These are phyloP conservation scores for Caenorhabditis latens DNA, from an alignment of 1,140 invertebrate species.

Conservation along the genomic window DNA sequence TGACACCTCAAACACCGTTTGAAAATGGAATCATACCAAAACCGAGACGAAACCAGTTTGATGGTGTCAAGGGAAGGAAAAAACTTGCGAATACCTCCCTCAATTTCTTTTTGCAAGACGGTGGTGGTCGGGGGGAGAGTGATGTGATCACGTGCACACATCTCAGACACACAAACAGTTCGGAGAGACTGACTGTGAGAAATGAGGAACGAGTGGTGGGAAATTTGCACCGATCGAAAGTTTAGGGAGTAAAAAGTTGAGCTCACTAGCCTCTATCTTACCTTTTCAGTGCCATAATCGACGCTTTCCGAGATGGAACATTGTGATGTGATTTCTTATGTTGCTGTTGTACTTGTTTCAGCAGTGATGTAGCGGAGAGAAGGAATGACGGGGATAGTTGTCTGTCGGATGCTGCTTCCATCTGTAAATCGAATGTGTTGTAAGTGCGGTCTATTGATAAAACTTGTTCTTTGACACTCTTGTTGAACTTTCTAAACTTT, in stretches of 20 bases:
- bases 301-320: conserved; percentile 44
- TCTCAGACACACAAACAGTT: conserved; percentile 48
- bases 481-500: conserved; percentile 4
- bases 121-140: conserved; percentile 30
- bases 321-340: conserved; percentile 49
- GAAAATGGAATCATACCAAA: too few relatives aligned
- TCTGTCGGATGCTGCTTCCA: background rate
- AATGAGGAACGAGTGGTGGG: background rate
- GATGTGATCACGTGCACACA: conserved; percentile 55
- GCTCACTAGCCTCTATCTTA: background rate
- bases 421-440: background rate
- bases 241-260: background rate
- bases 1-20: too few relatives aligned
- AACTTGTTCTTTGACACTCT: conserved; percentile 42
- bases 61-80: background rate
- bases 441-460: too few relatives aligned
- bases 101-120: conserved; percentile 40
- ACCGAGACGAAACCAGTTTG: conserved; percentile 9
- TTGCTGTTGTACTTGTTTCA: background rate
- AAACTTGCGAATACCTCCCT: conserved; percentile 51
- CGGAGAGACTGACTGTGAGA: background rate
- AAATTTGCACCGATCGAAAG: conserved; percentile 11
- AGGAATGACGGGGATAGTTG: background rate
- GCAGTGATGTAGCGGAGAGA: background rate
- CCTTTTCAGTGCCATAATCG: conserved; percentile 43